These are phyloP conservation scores for Cecidostiba fungosa DNA, from an alignment of 2,888 invertebrate genomes.

Conservation along the genomic window DNA sequence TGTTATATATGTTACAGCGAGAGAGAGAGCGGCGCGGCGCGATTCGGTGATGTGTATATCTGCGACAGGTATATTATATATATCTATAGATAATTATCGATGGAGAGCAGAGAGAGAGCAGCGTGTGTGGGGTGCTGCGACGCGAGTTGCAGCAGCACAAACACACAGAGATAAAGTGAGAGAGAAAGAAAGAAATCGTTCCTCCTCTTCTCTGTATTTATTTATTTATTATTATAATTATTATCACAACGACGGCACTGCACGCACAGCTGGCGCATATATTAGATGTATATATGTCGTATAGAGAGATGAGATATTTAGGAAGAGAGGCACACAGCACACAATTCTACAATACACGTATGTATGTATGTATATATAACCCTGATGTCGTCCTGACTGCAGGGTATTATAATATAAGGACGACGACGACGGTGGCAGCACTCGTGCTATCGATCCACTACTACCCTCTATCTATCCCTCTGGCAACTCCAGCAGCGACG, in stretches of 20 bases:
- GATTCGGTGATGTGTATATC: background rate
- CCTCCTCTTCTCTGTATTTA: background rate
- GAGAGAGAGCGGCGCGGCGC: too few species aligned
- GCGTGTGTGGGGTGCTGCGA: background rate
- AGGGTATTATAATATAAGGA: background rate
- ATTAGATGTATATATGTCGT: background rate
- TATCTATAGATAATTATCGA: conserved; percentile 11
- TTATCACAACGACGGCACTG: conserved; percentile 3
- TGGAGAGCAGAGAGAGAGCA: background rate
- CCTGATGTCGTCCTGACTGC: background rate
- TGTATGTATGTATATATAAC: conserved; percentile 37
- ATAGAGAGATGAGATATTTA: background rate
- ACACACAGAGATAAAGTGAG: background rate
- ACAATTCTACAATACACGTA: conserved; percentile 13
- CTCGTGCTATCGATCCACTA: conserved; percentile 32
- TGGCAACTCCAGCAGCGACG: conserved; percentile 39
- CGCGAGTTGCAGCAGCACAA: background rate
- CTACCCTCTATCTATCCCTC: conserved; percentile 22
- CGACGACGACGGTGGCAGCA: background rate
- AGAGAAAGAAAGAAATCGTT: background rate
- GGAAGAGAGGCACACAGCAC: conserved; percentile 1
- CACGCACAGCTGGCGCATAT: conserved; percentile 1
- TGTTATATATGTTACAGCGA: too few species aligned
- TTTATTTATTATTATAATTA: background rate
- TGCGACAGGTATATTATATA: background rate